These are phyloP conservation scores for Patella caerulea DNA, from an alignment of 2,888 invertebrate genomes.

Conservation along the genomic window DNA sequence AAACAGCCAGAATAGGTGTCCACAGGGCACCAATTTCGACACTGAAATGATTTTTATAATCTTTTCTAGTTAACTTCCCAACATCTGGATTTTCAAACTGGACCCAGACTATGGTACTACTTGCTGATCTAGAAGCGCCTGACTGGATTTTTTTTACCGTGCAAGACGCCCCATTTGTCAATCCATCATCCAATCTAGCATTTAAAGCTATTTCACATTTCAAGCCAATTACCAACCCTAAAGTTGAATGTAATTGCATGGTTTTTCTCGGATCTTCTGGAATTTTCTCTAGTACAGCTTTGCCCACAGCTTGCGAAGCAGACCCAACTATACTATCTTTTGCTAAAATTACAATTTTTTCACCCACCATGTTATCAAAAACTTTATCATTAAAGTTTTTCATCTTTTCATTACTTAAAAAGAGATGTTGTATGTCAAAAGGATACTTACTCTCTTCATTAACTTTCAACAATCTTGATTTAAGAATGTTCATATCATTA, in stretches of 20 bases:
- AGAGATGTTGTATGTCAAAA: not conserved
- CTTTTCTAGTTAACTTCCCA: conserved; percentile 3
- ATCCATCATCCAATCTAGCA: too few species aligned
- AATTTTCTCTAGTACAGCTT: too few species aligned
- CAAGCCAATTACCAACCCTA: too few species aligned
- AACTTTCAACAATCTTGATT: not conserved
- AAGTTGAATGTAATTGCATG: too few species aligned
- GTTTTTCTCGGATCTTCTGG: too few species aligned
- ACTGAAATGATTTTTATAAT: not conserved
- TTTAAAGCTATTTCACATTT: too few species aligned
- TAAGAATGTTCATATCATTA: not conserved
- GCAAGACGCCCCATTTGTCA: conserved; percentile 14
- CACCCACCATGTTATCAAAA: not conserved
- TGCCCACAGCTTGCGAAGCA: too few species aligned
- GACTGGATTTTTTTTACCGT: conserved; percentile 15
- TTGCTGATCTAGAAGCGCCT: too few species aligned
- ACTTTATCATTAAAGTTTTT: not conserved
- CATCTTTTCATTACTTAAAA: not conserved
- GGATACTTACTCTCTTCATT: not conserved
- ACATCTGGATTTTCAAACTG: not conserved
- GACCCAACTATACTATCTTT: not conserved
- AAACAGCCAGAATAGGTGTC: too few species aligned
- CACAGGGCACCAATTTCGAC: not conserved
- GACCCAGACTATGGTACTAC: not conserved
- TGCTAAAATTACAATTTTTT: not conserved